A percentile compares a stretch with the other conserved stretches of the same genome.
phyloP scores from a whole-genome alignment of 1,140 invertebrate genomes.

The Heliconius eleuchia region DNA sequence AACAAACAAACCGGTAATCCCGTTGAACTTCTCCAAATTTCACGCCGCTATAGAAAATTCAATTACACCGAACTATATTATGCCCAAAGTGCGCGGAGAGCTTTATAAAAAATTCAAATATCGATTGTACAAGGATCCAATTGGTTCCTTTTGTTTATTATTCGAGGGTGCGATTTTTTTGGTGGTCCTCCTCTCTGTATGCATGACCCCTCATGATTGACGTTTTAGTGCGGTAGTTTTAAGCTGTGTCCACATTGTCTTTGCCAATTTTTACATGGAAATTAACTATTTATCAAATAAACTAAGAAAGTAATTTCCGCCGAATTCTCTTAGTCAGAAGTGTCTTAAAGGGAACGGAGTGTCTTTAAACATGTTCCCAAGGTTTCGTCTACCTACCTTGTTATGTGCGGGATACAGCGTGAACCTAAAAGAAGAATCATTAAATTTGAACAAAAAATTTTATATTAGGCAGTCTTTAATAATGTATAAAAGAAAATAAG shows the following conservation, averaged over 20 bases:
- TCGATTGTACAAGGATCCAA: conserved; percentile 18
- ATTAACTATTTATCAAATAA: neutral
- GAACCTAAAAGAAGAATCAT: too few relatives aligned
- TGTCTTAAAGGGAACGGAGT: too few relatives aligned
- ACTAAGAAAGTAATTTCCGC: too few relatives aligned
- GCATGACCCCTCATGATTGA: conserved; percentile 15
- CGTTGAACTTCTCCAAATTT: conserved; percentile 6
- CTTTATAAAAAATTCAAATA: conserved; percentile 16
- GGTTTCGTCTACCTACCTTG: too few relatives aligned
- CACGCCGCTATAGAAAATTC: conserved; percentile 9
- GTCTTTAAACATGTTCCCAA: too few relatives aligned
- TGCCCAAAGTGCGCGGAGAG: neutral
- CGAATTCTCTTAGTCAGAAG: too few relatives aligned
- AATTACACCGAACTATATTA: conserved; percentile 14
- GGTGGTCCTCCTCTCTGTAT: conserved; percentile 5
- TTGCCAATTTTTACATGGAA: neutral
- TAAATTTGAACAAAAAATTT: too few relatives aligned
- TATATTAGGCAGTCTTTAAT: too few relatives aligned
- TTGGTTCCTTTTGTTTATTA: conserved; percentile 17
- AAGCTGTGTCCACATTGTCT: neutral
- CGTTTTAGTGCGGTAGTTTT: conserved; percentile 10
- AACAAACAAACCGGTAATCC: neutral
- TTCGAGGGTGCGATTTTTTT: conserved; percentile 14
- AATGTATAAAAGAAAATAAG: neutral
- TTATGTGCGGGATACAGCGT: too few relatives aligned